Conservation (phyloP, 92 coral and sea anemone species). For the Paramuricea clavata region DNA sequence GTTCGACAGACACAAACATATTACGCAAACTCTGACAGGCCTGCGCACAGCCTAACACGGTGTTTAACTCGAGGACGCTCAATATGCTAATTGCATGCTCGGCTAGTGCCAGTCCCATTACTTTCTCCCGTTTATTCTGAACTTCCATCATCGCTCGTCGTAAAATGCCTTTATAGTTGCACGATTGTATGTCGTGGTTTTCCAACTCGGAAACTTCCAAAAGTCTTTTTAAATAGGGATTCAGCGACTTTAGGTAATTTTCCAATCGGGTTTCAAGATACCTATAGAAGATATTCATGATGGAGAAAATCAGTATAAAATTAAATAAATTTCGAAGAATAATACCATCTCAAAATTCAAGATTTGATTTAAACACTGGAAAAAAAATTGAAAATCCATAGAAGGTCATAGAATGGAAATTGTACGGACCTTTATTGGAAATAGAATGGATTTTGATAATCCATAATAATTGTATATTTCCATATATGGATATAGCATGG, state of each 20-base stretch:
- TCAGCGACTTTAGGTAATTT: slow-evolving; percentile 22
- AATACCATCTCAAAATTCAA: too few species aligned
- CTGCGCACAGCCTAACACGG: slow-evolving; percentile 75
- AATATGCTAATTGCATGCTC: slow-evolving; percentile 93
- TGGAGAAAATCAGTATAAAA: too few species aligned
- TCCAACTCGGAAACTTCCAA: slow-evolving; percentile 18
- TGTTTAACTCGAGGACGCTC: slow-evolving; percentile 82
- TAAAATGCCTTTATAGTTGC: slow-evolving; percentile 45
- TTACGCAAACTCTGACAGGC: slow-evolving; percentile 81
- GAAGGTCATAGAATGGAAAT: too few species aligned
- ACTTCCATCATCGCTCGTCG: slow-evolving; percentile 28
- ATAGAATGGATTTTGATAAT: too few species aligned
- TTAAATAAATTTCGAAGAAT: too few species aligned
- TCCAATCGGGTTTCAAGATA: slow-evolving; percentile 2
- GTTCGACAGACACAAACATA: slow-evolving; percentile 73
- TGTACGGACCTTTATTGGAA: too few species aligned
- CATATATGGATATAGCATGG: too few species aligned
- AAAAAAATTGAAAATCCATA: too few species aligned
- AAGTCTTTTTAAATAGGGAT: slow-evolving; percentile 16
- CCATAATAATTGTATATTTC: too few species aligned
- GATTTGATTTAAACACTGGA: too few species aligned
- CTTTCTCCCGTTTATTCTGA: slow-evolving; percentile 28
- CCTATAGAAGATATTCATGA: too few species aligned
- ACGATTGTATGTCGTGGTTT: slow-evolving; percentile 19
- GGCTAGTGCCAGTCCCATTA: slow-evolving; percentile 82